These are phyloP conservation scores for Eumerus sabulonum DNA, from an alignment of 2,888 invertebrate genomes.

Conservation along the genomic window DNA sequence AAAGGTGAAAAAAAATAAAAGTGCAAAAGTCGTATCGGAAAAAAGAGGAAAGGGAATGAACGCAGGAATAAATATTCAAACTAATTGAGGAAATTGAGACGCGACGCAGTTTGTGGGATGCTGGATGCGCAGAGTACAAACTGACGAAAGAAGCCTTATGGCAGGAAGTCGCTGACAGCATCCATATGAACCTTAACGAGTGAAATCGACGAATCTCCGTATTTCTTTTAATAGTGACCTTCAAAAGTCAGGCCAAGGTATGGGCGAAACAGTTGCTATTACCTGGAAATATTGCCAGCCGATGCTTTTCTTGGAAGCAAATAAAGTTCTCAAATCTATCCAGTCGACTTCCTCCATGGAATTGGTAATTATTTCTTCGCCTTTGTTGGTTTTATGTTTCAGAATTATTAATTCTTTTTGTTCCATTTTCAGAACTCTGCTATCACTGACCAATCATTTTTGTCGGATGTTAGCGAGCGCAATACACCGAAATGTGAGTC, in stretches of 20 bases:
- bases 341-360: slow-evolving; percentile 26
- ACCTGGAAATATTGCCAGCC: slow-evolving; percentile 50
- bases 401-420: slow-evolving; percentile 17
- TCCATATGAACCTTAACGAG: slow-evolving; percentile 30
- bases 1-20: slow-evolving; percentile 5
- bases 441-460: slow-evolving; percentile 24
- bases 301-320: slow-evolving; percentile 40
- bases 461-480: too few species aligned
- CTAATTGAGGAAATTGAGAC: slow-evolving; percentile 36
- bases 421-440: slow-evolving; percentile 23
- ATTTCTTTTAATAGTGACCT: slow-evolving; percentile 44
- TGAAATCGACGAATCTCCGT: slow-evolving; percentile 59
- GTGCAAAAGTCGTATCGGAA: slow-evolving; percentile 9
- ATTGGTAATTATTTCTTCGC: slow-evolving; percentile 30
- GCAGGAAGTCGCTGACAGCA: slow-evolving; percentile 48
- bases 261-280: too few species aligned
- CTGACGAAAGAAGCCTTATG: slow-evolving; percentile 39
- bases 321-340: slow-evolving; percentile 10
- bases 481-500: too few species aligned
- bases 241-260: slow-evolving; percentile 37
- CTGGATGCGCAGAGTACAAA: slow-evolving; percentile 49
- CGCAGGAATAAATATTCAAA: too few species aligned
- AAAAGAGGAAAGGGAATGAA: slow-evolving; percentile 50
- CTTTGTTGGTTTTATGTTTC: too few species aligned
- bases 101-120: slow-evolving; percentile 50